phyloP scores from a whole-genome alignment of 30 jellyfish, hydroid and myxozoan species.

The Chironex yamaguchii region DNA sequence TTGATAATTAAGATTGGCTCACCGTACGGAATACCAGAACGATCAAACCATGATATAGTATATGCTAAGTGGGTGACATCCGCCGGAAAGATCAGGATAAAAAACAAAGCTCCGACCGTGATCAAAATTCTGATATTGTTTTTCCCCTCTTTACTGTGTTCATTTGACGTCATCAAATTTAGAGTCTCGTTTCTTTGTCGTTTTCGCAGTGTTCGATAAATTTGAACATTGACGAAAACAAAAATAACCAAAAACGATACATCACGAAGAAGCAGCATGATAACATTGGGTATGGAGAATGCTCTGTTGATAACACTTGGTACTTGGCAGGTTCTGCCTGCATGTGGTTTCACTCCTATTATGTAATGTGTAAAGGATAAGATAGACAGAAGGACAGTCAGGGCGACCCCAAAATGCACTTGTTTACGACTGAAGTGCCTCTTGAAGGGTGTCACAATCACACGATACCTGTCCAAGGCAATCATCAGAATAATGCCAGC shows the following conservation, averaged over 20 bases:
- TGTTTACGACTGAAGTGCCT: conserved; percentile 41
- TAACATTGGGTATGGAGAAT: conserved; percentile 66
- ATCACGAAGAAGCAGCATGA: conserved; percentile 17
- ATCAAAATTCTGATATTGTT: conserved; percentile 57
- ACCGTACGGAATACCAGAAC: conserved; percentile 40
- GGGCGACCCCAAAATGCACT: conserved; percentile 32
- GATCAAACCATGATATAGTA: conserved; percentile 68
- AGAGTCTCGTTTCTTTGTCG: not conserved
- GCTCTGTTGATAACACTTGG: conserved; percentile 17
- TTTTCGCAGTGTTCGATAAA: conserved; percentile 5
- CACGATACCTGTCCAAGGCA: conserved; percentile 89
- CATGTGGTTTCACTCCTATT: not conserved
- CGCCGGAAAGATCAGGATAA: conserved; percentile 71
- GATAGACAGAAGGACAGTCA: conserved; percentile 32
- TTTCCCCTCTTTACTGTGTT: conserved; percentile 10
- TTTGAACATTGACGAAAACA: conserved; percentile 42
- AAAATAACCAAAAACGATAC: conserved; percentile 45
- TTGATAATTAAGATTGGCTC: conserved; percentile 43
- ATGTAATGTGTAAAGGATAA: conserved; percentile 62
- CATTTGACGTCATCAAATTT: not conserved
- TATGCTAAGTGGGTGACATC: conserved; percentile 72
- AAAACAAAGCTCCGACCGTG: conserved; percentile 62
- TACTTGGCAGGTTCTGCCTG: conserved; percentile 58
- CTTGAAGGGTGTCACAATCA: conserved; percentile 82
- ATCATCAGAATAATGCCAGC: conserved; percentile 72